These are phyloP conservation scores for Oscheius sp. DNA, from an alignment of 2,888 invertebrate genomes.

Conservation along the genomic window DNA sequence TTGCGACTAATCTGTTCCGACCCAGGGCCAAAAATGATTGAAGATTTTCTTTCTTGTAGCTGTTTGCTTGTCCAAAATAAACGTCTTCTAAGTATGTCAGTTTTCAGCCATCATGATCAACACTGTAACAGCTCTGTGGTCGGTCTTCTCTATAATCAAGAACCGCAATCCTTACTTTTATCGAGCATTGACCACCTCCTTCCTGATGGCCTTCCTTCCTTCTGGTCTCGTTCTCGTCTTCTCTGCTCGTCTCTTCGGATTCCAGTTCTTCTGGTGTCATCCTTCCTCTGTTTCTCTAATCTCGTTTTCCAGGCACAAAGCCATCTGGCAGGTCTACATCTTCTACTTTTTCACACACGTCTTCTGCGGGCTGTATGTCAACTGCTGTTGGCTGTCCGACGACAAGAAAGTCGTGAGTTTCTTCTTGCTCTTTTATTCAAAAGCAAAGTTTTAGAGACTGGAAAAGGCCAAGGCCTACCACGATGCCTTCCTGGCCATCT, in stretches of 20 bases:
- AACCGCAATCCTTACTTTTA: slow-evolving; percentile 10
- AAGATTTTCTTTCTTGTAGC: not conserved
- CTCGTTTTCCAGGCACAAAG: slow-evolving; percentile 19
- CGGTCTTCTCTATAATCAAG: not conserved
- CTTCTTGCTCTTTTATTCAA: not conserved
- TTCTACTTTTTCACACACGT: slow-evolving; percentile 12
- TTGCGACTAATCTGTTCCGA: too few relatives aligned
- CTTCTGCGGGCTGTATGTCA: slow-evolving; percentile 4
- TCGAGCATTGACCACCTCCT: not conserved
- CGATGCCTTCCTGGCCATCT: slow-evolving; percentile 9
- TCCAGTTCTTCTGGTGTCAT: slow-evolving; percentile 15
- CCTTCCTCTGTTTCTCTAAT: not conserved
- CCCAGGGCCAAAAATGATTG: too few relatives aligned
- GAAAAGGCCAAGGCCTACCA: not conserved
- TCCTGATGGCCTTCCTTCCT: not conserved
- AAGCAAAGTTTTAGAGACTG: not conserved
- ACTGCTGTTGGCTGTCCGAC: not conserved
- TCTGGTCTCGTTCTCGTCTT: slow-evolving; percentile 6
- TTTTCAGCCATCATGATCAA: slow-evolving; percentile 10
- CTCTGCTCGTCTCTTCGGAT: slow-evolving; percentile 5
- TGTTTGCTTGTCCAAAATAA: not conserved
- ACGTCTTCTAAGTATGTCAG: not conserved
- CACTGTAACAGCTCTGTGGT: not conserved
- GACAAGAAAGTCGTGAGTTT: not conserved
- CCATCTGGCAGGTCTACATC: not conserved